phyloP scores from a whole-genome alignment of 2,113 vertebrate genomes.

The Tor tambroides region DNA sequence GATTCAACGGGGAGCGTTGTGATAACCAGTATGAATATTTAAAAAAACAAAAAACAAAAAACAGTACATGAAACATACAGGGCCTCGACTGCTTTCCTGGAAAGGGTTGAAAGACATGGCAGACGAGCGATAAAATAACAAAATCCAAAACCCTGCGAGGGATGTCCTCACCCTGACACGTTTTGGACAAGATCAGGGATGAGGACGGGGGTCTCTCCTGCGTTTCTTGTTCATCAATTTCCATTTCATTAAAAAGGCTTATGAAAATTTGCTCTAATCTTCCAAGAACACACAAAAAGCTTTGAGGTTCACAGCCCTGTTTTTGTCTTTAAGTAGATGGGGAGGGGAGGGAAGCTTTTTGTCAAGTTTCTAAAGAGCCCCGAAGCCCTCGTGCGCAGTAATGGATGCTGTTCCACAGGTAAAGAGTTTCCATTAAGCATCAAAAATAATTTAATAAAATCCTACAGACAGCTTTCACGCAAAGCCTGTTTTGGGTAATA shows the following conservation, averaged over 20 bases:
- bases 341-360: slow-evolving; percentile 5
- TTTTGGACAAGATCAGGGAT: slow-evolving; percentile 31
- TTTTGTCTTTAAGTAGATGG: slow-evolving; percentile 1
- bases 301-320: neutral
- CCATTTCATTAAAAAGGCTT: slow-evolving; percentile 55
- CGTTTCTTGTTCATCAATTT: slow-evolving; percentile 53
- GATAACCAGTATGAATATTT: slow-evolving; percentile 57
- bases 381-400: slow-evolving; percentile 29
- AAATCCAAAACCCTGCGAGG: slow-evolving; percentile 29
- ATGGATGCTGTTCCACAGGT: slow-evolving; percentile 53
- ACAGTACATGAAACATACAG: slow-evolving; percentile 44
- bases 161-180: slow-evolving; percentile 34
- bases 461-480: slow-evolving; percentile 34
- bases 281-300: slow-evolving; percentile 27
- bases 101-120: slow-evolving; percentile 42
- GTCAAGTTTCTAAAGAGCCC: slow-evolving; percentile 42
- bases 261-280: slow-evolving; percentile 45
- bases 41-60: slow-evolving; percentile 21
- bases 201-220: neutral
- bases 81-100: slow-evolving; percentile 28
- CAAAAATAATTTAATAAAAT: slow-evolving; percentile 41
- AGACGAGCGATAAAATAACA: slow-evolving; percentile 47
- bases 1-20: slow-evolving; percentile 47
- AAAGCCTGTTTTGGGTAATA: slow-evolving; percentile 16
- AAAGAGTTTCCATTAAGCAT: slow-evolving; percentile 46